phyloP scores from a whole-genome alignment of 2,888 invertebrate genomes.

The Lampropteryx suffumata region DNA sequence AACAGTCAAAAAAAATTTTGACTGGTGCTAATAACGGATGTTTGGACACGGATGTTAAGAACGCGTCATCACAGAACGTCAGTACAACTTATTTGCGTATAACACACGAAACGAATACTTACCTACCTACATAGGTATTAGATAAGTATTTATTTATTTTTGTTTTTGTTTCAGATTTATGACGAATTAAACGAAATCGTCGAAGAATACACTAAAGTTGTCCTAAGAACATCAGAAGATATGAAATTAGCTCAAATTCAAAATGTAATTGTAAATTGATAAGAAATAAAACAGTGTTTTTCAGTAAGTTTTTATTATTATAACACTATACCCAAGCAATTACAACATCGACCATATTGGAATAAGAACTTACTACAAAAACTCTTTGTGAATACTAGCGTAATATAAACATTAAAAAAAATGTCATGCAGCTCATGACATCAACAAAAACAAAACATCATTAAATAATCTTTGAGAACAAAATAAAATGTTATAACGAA shows the following conservation, averaged over 20 bases:
- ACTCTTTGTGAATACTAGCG: constrained; percentile 4
- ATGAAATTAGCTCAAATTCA: constrained; percentile 66
- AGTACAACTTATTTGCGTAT: too few relatives aligned
- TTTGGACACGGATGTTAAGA: too few relatives aligned
- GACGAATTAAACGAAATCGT: constrained; percentile 84
- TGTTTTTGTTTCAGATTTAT: constrained; percentile 83
- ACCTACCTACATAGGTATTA: not conserved
- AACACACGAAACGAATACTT: too few relatives aligned
- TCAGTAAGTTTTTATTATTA: constrained; percentile 21
- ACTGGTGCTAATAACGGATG: too few relatives aligned
- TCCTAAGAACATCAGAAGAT: constrained; percentile 86
- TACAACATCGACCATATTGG: too few relatives aligned
- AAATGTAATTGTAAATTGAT: constrained; percentile 32
- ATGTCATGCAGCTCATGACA: not conserved
- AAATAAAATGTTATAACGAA: not conserved
- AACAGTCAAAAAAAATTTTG: too few relatives aligned
- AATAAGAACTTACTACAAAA: too few relatives aligned
- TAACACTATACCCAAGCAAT: too few relatives aligned
- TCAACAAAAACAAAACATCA: not conserved
- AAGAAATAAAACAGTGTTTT: constrained; percentile 29
- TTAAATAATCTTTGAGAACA: not conserved
- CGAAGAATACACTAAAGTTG: constrained; percentile 85
- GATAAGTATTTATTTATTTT: not conserved
- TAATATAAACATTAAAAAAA: not conserved
- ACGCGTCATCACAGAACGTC: too few relatives aligned